A percentile compares a stretch with the other conserved stretches of the same genome.
phyloP scores from a whole-genome alignment of 2,888 invertebrate genomes.

The Habrosyne pyritoides region DNA sequence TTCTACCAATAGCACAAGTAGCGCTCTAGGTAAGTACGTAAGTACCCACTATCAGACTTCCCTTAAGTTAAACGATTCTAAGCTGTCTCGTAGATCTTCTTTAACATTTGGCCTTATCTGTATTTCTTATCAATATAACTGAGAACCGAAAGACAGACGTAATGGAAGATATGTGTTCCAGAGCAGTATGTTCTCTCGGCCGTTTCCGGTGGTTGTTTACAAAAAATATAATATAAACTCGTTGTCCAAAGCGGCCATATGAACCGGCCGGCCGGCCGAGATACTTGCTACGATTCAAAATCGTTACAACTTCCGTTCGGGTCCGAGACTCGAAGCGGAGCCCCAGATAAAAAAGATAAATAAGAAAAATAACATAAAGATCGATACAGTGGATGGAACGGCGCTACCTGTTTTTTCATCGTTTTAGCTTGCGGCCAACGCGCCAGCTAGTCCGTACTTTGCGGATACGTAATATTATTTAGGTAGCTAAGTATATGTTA shows the following conservation, averaged over 20 bases:
- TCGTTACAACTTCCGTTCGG: constrained; percentile 83
- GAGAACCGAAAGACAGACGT: constrained; percentile 68
- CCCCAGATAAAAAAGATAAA: constrained; percentile 80
- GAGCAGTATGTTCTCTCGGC: constrained; percentile 67
- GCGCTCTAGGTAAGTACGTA: constrained; percentile 9
- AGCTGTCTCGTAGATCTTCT: constrained; percentile 46
- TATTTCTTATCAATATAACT: constrained; percentile 68
- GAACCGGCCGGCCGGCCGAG: constrained; percentile 71
- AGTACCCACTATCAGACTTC: constrained; percentile 8
- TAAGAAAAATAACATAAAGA: constrained; percentile 80
- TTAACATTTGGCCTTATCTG: constrained; percentile 60
- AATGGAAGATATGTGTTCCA: constrained; percentile 81
- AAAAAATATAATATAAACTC: constrained; percentile 74
- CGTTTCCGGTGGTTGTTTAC: constrained; percentile 81
- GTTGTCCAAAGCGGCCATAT: constrained; percentile 66
- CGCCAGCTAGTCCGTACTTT: constrained; percentile 27
- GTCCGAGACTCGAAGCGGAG: constrained; percentile 67
- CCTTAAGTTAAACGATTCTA: constrained; percentile 28
- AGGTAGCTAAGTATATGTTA: not conserved
- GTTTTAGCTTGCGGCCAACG: constrained; percentile 60
- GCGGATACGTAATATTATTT: constrained; percentile 21
- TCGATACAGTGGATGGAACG: constrained; percentile 78
- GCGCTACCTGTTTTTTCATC: constrained; percentile 80
- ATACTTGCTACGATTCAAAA: constrained; percentile 82
- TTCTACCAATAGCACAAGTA: constrained; percentile 12